Evolutionary conservation across 1,140 invertebrate genomes (phyloP).

Genomic region (Phenacoccus solenopsis): DNA sequence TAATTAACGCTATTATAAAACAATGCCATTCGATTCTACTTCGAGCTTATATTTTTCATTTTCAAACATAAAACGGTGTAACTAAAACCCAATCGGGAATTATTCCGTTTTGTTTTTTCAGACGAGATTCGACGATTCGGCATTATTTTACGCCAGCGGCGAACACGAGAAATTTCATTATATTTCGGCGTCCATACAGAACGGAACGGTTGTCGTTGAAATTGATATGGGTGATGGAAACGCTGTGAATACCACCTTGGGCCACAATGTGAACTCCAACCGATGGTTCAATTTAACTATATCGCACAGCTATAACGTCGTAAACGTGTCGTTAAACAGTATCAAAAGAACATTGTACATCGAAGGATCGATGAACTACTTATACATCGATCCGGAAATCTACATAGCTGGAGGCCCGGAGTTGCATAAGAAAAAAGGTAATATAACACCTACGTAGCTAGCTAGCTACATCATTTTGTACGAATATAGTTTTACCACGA

Average conservation of each 20-base stretch:
- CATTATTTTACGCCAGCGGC: slow-evolving; percentile 72
- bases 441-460: no score
- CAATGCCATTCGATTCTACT: no score
- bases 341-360: slow-evolving; percentile 53
- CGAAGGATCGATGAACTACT: slow-evolving; percentile 54
- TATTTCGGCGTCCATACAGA: slow-evolving; percentile 64
- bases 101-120: slow-evolving; percentile 32
- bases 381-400: slow-evolving; percentile 85
- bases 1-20: no score
- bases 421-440: slow-evolving; percentile 42
- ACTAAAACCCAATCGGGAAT: no score
- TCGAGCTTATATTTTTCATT: no score
- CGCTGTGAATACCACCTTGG: slow-evolving; percentile 43
- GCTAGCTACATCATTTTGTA: no score
- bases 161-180: slow-evolving; percentile 65
- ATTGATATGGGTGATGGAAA: slow-evolving; percentile 63
- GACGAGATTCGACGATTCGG: slow-evolving; percentile 75
- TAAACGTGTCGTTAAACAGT: slow-evolving; percentile 60
- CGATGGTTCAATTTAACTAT: slow-evolving; percentile 85
- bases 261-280: slow-evolving; percentile 52
- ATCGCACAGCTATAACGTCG: slow-evolving; percentile 53
- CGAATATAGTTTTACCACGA: no score
- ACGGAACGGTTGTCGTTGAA: slow-evolving; percentile 62
- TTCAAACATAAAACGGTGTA: no score
- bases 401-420: slow-evolving; percentile 79